Conservation (phyloP, 2,888 invertebrate species). For the Drosophila quinaria region DNA sequence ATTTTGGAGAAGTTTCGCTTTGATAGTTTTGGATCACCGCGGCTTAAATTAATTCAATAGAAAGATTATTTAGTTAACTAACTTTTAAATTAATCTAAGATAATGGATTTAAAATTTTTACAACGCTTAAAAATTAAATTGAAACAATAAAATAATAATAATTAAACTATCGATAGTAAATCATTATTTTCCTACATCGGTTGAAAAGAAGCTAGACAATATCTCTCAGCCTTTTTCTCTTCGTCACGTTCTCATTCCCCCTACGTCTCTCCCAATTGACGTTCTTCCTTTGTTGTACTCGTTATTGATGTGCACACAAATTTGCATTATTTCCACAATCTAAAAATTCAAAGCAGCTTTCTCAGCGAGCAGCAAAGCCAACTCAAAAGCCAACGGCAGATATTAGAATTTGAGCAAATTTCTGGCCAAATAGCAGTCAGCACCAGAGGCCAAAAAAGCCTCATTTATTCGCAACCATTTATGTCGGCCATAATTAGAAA, state of each 20-base stretch:
- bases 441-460: slow-evolving; percentile 10
- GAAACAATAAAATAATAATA: too few relatives aligned
- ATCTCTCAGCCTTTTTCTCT: too few relatives aligned
- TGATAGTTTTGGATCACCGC: too few relatives aligned
- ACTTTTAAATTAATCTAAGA: too few relatives aligned
- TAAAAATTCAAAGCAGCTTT: slow-evolving; percentile 70
- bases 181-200: background rate
- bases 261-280: too few relatives aligned
- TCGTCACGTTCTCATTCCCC: background rate
- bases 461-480: slow-evolving; percentile 34
- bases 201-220: background rate
- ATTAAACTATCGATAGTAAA: too few relatives aligned
- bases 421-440: slow-evolving; percentile 1
- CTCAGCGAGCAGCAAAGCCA: slow-evolving; percentile 25
- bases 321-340: slow-evolving; percentile 69
- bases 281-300: background rate
- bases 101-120: too few relatives aligned
- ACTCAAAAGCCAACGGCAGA: slow-evolving; percentile 28
- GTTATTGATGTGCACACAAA: slow-evolving; percentile 66
- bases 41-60: too few relatives aligned
- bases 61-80: too few relatives aligned
- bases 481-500: slow-evolving; percentile 55
- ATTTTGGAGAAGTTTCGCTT: too few relatives aligned
- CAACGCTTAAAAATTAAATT: too few relatives aligned
- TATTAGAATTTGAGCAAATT: slow-evolving; percentile 20